phyloP scores from a whole-genome alignment of 2,797 vertebrate species.

The Synaphobranchus kaupii region DNA sequence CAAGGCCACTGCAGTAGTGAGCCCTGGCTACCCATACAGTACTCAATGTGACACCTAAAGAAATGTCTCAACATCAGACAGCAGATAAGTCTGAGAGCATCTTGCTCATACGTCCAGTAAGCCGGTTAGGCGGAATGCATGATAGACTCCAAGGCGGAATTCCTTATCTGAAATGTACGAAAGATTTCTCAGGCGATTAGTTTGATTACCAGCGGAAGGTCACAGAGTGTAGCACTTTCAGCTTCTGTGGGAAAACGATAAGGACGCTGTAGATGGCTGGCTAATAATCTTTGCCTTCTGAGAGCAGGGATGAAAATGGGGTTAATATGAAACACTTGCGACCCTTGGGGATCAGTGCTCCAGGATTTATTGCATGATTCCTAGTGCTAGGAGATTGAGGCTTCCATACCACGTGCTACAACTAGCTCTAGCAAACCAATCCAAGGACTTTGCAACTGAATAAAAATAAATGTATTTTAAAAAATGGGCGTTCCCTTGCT shows the following conservation, averaged over 20 bases:
- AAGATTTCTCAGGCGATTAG: constrained; percentile 8
- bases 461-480: background rate
- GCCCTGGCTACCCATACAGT: background rate
- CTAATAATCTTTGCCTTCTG: constrained; percentile 3
- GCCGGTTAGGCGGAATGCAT: background rate
- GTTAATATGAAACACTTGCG: background rate
- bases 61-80: background rate
- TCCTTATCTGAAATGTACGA: background rate
- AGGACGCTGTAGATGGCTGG: background rate
- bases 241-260: constrained; percentile 20
- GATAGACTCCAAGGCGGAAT: background rate
- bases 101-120: background rate
- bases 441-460: background rate
- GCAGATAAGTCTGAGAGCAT: background rate
- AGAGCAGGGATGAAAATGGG: background rate
- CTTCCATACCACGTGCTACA: background rate
- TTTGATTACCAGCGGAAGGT: background rate
- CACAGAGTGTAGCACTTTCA: background rate
- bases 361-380: background rate
- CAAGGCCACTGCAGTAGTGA: background rate
- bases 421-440: background rate
- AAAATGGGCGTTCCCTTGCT: background rate
- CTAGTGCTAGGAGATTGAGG: background rate
- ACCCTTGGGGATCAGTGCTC: background rate
- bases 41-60: background rate